These are phyloP conservation scores for Pyrrhia umbra DNA, from an alignment of 2,888 invertebrate genomes.

Conservation along the genomic window DNA sequence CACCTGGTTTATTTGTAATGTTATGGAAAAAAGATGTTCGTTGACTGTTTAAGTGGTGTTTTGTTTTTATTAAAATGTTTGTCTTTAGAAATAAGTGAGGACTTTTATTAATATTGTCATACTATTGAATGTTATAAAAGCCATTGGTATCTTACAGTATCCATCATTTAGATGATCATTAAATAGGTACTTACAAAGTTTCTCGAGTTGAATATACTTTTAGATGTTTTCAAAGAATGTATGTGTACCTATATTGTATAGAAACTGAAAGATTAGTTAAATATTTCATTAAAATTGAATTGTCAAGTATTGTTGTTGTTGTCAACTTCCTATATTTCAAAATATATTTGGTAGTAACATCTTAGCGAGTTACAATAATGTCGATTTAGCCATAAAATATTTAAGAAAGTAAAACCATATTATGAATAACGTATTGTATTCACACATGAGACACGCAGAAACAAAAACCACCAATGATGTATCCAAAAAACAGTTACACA, in stretches of 20 bases:
- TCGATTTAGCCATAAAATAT: no score
- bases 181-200: no score
- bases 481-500: constrained; percentile 40
- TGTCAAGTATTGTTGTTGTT: not conserved
- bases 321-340: not conserved
- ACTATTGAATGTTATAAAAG: not conserved
- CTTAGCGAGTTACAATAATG: constrained; percentile 29
- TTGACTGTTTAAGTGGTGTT: constrained; percentile 37
- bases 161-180: not conserved
- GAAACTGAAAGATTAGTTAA: no score
- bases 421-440: constrained; percentile 33
- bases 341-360: constrained; percentile 16
- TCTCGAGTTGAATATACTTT: not conserved
- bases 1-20: constrained; percentile 75
- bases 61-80: constrained; percentile 17
- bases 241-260: no score
- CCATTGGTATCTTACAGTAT: not conserved
- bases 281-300: not conserved
- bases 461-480: constrained; percentile 33
- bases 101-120: not conserved
- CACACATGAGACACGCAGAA: constrained; percentile 20
- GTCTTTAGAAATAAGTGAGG: not conserved
- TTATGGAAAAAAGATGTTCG: constrained; percentile 53
- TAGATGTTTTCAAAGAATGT: not conserved
- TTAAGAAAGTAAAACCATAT: constrained; percentile 49